phyloP scores from a whole-genome alignment of 1,140 invertebrate genomes.

The Drosophila jambulina region DNA sequence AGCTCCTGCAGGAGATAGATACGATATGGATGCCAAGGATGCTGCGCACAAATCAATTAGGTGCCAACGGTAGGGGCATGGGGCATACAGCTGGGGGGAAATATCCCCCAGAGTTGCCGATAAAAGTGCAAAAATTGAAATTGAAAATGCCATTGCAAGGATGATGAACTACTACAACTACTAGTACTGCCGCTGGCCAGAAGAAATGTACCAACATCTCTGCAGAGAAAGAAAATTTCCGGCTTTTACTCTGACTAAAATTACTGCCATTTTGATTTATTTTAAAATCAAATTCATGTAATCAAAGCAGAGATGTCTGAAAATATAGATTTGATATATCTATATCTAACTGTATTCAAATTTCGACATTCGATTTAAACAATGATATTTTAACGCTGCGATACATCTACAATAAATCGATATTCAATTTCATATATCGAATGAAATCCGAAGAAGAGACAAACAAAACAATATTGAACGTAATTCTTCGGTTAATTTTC shows the following conservation, averaged over 20 bases:
- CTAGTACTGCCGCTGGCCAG: not conserved
- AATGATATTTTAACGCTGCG: not conserved
- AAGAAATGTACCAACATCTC: not conserved
- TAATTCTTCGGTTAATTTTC: not conserved
- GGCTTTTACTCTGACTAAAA: not conserved
- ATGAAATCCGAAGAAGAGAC: too few species aligned
- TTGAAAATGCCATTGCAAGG: slow-evolving; percentile 42
- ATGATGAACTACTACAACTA: slow-evolving; percentile 27
- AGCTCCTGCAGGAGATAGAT: slow-evolving; percentile 37
- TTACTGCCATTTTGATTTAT: too few species aligned
- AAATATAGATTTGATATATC: too few species aligned
- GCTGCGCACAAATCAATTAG: slow-evolving; percentile 65
- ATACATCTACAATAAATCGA: not conserved
- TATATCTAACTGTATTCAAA: not conserved
- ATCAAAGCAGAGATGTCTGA: not conserved
- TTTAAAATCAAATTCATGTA: not conserved
- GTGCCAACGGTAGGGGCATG: not conserved
- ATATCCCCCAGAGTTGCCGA: slow-evolving; percentile 11
- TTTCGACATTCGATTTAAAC: not conserved
- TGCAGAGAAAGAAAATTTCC: not conserved
- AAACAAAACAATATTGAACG: too few species aligned
- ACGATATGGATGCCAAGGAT: slow-evolving; percentile 1
- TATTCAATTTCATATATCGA: not conserved
- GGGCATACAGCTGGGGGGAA: not conserved
- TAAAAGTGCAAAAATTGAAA: slow-evolving; percentile 60